These are phyloP conservation scores for Malurus melanocephalus DNA, from an alignment of 2,113 vertebrate genomes.

Conservation along the genomic window DNA sequence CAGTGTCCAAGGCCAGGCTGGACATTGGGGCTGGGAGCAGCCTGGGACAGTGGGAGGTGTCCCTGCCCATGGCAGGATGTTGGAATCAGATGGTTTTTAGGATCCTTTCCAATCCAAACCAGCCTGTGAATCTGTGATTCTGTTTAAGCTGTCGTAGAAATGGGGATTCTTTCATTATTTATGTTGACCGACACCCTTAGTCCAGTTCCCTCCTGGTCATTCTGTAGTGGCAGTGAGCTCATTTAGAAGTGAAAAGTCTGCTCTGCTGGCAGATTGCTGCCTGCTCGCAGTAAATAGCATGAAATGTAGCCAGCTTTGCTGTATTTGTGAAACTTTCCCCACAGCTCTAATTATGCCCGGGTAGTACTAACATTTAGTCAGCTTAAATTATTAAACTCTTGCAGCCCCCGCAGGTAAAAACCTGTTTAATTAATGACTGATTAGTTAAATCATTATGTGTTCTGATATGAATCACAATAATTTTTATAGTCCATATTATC, in stretches of 20 bases:
- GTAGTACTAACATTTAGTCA: slow-evolving; percentile 65
- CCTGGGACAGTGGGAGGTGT: rapidly evolving
- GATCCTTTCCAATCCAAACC: background rate
- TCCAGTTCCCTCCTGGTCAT: background rate
- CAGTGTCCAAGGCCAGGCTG: rapidly evolving
- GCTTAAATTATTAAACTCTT: slow-evolving; percentile 65
- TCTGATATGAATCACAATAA: slow-evolving; percentile 62
- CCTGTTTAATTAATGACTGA: slow-evolving; percentile 69
- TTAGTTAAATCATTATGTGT: slow-evolving; percentile 64
- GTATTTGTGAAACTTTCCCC: slow-evolving; percentile 60
- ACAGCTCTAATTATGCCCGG: slow-evolving; percentile 61
- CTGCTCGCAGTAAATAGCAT: slow-evolving; percentile 19
- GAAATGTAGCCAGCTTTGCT: slow-evolving; percentile 52
- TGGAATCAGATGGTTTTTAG: background rate
- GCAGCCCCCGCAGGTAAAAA: slow-evolving; percentile 61
- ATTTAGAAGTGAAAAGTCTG: background rate
- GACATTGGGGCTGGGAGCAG: rapidly evolving
- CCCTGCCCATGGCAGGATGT: rapidly evolving
- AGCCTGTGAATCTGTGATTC: background rate
- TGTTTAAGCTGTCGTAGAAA: background rate
- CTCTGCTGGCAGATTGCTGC: slow-evolving; percentile 8
- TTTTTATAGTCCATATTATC: slow-evolving; percentile 66
- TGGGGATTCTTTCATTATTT: background rate
- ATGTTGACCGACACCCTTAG: background rate
- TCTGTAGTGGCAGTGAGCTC: background rate